Evolutionary conservation across 2,113 vertebrate genomes (phyloP).

Genomic region (Ifrita kowaldi): DNA sequence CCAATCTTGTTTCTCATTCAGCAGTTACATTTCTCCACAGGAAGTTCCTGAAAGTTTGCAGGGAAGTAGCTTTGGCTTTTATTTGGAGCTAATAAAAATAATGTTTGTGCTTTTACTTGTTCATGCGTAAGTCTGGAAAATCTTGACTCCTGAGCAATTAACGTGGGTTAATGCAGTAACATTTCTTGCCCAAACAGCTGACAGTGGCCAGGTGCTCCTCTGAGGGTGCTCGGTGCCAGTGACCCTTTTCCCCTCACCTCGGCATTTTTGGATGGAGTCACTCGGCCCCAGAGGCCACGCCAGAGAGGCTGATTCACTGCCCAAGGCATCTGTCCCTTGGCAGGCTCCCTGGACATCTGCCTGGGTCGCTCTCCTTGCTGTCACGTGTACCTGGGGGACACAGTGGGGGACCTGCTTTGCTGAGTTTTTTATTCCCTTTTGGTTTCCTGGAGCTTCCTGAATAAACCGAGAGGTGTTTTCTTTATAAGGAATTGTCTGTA

Average conservation of each 20-base stretch:
- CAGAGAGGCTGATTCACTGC: neutral
- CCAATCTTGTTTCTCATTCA: neutral
- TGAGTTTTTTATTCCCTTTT: neutral
- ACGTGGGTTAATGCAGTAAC: neutral
- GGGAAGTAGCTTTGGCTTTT: constrained; percentile 5
- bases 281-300: neutral
- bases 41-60: constrained; percentile 20
- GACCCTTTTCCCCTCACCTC: neutral
- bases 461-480: neutral
- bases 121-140: neutral
- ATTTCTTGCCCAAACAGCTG: neutral
- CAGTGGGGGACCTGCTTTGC: neutral
- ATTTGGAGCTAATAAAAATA: neutral
- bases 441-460: neutral
- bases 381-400: neutral
- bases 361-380: neutral
- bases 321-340: constrained; percentile 7
- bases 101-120: neutral
- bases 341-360: neutral
- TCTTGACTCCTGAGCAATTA: neutral
- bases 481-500: constrained; percentile 18
- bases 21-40: neutral
- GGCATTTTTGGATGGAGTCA: neutral
- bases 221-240: neutral
- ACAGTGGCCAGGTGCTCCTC: neutral